Percentiles rank a stretch among this genome's conserved stretches.
phyloP scores from a whole-genome alignment of 2,113 vertebrate species.

The Caracal caracal region DNA sequence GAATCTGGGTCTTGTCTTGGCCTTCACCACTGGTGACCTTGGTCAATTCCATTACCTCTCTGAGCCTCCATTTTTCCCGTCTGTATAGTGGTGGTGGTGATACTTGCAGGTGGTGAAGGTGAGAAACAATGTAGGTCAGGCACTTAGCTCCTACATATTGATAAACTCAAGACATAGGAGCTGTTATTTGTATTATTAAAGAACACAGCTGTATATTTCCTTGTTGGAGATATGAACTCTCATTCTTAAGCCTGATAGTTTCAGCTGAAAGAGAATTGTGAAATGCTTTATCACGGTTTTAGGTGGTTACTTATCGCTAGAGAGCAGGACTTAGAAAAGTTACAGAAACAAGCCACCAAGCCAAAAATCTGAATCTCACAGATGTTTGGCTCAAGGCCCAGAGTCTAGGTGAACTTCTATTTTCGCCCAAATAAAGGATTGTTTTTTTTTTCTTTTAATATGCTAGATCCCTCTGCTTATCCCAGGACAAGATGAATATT shows the following conservation, averaged over 20 bases:
- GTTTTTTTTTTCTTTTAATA: slow-evolving; percentile 16
- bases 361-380: not conserved
- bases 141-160: not conserved
- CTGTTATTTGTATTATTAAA: not conserved
- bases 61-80: not conserved
- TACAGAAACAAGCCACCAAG: not conserved
- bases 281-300: not conserved
- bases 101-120: not conserved
- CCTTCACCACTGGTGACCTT: not conserved
- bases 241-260: not conserved
- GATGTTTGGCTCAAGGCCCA: not conserved
- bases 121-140: not conserved
- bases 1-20: not conserved
- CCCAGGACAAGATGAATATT: slow-evolving; percentile 59
- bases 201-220: not conserved
- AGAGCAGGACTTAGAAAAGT: not conserved
- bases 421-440: slow-evolving; percentile 34
- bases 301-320: not conserved
- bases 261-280: not conserved
- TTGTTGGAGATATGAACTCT: not conserved
- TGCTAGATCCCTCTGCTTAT: slow-evolving; percentile 1
- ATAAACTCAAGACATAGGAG: not conserved
- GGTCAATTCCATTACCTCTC: not conserved
- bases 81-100: not conserved
- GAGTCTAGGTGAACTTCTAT: not conserved